These are phyloP conservation scores for Mandrillus leucophaeus DNA, from an alignment of 2,113 vertebrate genomes.

Conservation along the genomic window DNA sequence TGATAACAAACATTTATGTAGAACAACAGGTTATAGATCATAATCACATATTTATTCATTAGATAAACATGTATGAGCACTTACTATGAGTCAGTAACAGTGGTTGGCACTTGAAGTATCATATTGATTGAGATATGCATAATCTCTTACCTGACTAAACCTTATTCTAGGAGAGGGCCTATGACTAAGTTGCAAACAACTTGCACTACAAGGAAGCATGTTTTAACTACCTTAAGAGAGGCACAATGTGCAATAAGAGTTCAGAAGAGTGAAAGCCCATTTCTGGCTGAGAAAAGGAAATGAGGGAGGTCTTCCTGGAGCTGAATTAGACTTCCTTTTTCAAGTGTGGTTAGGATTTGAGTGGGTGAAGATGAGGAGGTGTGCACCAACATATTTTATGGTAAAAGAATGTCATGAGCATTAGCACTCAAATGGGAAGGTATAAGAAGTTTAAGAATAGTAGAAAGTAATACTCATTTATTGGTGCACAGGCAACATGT, in stretches of 20 bases:
- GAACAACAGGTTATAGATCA: neutral
- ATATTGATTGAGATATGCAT: neutral
- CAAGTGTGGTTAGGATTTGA: neutral
- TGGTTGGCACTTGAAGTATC: conserved; percentile 21
- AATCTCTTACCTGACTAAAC: neutral
- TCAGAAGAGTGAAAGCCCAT: neutral
- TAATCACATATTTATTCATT: neutral
- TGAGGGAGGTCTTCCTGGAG: neutral
- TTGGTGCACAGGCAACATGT: neutral
- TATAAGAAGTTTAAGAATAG: neutral
- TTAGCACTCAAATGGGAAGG: neutral
- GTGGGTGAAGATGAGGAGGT: neutral
- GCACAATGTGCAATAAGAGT: neutral
- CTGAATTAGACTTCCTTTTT: neutral
- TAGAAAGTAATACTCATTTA: neutral
- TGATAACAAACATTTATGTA: neutral
- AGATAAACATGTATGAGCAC: neutral
- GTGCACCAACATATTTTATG: neutral
- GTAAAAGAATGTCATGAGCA: neutral
- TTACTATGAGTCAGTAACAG: neutral
- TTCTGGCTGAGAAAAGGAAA: neutral
- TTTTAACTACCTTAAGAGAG: neutral
- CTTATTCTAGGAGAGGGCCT: neutral
- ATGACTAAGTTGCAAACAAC: neutral
- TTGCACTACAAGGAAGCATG: neutral